Evolutionary conservation across 2,113 vertebrate genomes (phyloP).

Genomic region (Odontesthes bonariensis): DNA sequence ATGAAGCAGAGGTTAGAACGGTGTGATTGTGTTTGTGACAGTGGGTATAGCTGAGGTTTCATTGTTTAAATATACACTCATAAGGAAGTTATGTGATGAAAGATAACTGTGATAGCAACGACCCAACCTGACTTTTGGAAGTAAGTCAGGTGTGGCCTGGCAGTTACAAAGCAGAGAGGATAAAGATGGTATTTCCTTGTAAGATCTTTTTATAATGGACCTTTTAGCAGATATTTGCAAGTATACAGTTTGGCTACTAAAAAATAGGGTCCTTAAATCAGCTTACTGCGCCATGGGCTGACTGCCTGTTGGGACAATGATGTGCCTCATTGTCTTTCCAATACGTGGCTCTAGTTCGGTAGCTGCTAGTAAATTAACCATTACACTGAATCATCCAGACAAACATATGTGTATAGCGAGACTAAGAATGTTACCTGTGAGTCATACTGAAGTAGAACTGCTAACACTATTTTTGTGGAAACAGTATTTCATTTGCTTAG

Average conservation of each 20-base stretch:
- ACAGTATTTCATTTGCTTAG: neutral
- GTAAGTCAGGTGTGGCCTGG: conserved; percentile 19
- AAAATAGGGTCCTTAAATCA: conserved; percentile 41
- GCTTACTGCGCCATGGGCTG: conserved; percentile 39
- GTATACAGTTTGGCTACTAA: conserved; percentile 58
- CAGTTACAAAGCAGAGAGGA: conserved; percentile 24
- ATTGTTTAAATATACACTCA: neutral
- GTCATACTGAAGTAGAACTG: conserved; percentile 17
- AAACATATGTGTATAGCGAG: conserved; percentile 42
- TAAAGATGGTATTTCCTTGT: conserved; percentile 18
- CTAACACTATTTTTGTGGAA: neutral
- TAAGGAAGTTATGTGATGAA: neutral
- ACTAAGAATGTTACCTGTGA: conserved; percentile 32
- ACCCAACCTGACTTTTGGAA: conserved; percentile 39
- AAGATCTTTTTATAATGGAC: conserved; percentile 16
- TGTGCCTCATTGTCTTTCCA: conserved; percentile 67
- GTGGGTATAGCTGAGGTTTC: neutral
- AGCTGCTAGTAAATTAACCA: conserved; percentile 43
- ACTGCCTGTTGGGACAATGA: conserved; percentile 49
- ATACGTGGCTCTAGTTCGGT: conserved; percentile 41
- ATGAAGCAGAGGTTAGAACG: neutral
- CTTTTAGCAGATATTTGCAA: conserved; percentile 45
- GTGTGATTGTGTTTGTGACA: neutral
- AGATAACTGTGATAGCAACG: neutral
- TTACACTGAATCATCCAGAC: conserved; percentile 46